Conservation (phyloP, 2,797 vertebrate species). For the Rhinogobio ventralis region DNA sequence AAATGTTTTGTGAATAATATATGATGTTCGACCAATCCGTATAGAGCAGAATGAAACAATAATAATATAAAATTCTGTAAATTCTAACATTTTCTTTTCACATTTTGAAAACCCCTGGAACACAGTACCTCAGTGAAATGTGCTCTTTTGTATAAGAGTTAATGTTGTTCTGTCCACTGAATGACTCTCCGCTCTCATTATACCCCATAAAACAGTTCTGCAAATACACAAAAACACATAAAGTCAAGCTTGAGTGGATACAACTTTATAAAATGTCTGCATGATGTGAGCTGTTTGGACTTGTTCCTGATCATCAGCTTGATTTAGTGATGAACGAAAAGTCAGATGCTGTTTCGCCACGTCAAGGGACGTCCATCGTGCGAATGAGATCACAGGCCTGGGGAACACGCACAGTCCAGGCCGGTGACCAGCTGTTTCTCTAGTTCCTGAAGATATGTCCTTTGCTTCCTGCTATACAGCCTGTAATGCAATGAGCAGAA, state of each 20-base stretch:
- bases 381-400: constrained; percentile 34
- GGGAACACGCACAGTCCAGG: constrained; percentile 44
- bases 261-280: constrained; percentile 42
- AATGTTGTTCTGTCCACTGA: constrained; percentile 35
- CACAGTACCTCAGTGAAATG: neutral
- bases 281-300: constrained; percentile 26
- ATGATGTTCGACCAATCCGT: neutral
- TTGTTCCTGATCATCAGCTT: constrained; percentile 50
- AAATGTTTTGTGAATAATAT: neutral
- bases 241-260: constrained; percentile 47
- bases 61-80: neutral
- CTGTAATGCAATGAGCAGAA: constrained; percentile 53
- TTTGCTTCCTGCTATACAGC: constrained; percentile 7
- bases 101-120: neutral
- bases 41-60: neutral
- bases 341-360: constrained; percentile 52
- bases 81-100: neutral
- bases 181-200: constrained; percentile 8
- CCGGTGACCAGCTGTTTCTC: constrained; percentile 56
- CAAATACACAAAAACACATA: constrained; percentile 46
- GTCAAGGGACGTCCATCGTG: constrained; percentile 31
- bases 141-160: constrained; percentile 55
- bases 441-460: constrained; percentile 29
- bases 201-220: constrained; percentile 14
- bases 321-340: constrained; percentile 57